Conservation (phyloP, 2,113 vertebrate genomes). For the Neolamprologus devosi region DNA sequence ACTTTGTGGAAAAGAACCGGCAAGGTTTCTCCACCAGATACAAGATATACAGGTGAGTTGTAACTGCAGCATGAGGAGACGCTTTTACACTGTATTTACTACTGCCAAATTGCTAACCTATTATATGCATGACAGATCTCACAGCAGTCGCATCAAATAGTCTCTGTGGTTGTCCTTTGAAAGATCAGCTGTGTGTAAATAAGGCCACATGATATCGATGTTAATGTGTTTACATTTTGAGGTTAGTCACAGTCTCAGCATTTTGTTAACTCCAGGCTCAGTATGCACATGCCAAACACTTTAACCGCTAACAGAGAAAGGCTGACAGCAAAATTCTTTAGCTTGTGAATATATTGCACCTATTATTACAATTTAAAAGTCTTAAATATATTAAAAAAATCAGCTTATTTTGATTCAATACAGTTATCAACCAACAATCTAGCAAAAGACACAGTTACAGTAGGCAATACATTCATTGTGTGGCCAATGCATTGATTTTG, state of each 20-base stretch:
- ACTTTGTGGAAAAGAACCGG: conserved; percentile 96
- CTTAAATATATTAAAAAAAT: not conserved
- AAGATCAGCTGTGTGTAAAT: not conserved
- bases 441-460: not conserved
- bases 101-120: not conserved
- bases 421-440: not conserved
- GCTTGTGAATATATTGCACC: not conserved
- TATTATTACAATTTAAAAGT: not conserved
- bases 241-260: not conserved
- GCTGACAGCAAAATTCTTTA: not conserved
- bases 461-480: not conserved
- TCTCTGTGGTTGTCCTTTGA: not conserved
- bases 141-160: not conserved
- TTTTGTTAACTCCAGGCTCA: not conserved
- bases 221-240: not conserved
- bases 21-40: conserved; percentile 98
- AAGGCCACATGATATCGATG: not conserved
- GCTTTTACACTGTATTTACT: not conserved
- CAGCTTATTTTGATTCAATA: not conserved
- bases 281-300: not conserved
- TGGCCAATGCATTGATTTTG: not conserved
- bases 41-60: conserved; percentile 96
- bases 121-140: not conserved
- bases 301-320: not conserved
- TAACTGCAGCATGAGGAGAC: not conserved